A percentile compares a stretch with the other conserved stretches of the same genome.
Conservation (phyloP, 2,797 vertebrate genomes). For the Loris lydekkerianus region DNA sequence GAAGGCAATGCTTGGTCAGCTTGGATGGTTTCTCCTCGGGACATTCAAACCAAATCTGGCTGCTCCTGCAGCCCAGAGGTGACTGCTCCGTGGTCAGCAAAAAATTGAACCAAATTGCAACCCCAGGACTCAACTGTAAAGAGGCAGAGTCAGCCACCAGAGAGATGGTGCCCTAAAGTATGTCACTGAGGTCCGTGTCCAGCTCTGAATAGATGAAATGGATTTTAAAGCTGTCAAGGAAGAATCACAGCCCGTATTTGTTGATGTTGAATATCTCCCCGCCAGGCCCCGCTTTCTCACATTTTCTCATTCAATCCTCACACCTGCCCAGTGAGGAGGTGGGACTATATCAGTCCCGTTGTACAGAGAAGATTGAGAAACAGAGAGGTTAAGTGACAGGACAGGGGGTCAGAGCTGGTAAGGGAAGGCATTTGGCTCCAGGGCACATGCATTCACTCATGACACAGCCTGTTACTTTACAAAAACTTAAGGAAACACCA, state of each 20-base stretch:
- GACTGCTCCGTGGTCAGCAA: slow-evolving; percentile 51
- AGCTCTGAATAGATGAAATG: neutral
- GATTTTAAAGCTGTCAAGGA: neutral
- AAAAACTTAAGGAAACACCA: neutral
- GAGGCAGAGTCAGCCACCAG: slow-evolving; percentile 33
- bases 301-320: neutral
- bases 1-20: slow-evolving; percentile 65
- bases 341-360: neutral
- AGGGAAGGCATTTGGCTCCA: neutral
- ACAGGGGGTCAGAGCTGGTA: neutral
- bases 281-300: neutral
- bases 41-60: slow-evolving; percentile 49
- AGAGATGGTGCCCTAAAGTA: neutral
- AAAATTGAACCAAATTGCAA: slow-evolving; percentile 49
- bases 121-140: neutral
- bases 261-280: neutral
- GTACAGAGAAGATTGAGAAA: neutral
- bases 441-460: neutral
- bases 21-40: slow-evolving; percentile 71
- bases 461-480: neutral
- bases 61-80: slow-evolving; percentile 43
- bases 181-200: neutral
- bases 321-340: neutral
- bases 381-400: neutral
- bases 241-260: neutral